A percentile compares a stretch with the other conserved stretches of the same genome.
Conservation (phyloP, 1,140 invertebrate species). For the Sitobion miscanthi region DNA sequence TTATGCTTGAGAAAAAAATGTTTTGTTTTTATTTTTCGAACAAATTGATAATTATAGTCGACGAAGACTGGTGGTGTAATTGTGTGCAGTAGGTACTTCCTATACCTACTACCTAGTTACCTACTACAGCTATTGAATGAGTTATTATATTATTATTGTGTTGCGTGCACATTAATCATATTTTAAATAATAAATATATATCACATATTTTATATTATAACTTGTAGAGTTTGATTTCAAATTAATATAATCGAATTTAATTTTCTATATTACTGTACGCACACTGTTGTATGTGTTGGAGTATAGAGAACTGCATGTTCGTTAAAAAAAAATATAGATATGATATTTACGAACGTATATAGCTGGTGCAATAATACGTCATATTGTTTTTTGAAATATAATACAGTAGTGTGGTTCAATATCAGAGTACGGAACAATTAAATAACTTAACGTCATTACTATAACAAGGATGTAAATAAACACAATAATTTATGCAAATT, state of each 20-base stretch:
- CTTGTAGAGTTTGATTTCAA: conserved; percentile 9
- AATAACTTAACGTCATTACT: conserved; percentile 13
- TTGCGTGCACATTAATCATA: neutral
- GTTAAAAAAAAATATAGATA: neutral
- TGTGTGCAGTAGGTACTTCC: neutral
- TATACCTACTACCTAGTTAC: neutral
- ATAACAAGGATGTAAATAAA: conserved; percentile 36
- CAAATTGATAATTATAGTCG: neutral
- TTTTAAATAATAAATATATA: neutral
- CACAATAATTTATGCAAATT: conserved; percentile 42
- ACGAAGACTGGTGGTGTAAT: neutral
- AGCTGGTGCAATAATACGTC: neutral
- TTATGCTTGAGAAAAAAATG: neutral
- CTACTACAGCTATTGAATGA: neutral
- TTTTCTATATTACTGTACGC: neutral
- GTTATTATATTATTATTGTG: neutral
- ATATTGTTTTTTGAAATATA: conserved; percentile 19
- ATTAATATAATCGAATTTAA: neutral
- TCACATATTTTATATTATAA: neutral
- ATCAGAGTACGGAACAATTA: neutral
- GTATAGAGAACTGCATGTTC: neutral
- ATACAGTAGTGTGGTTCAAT: neutral
- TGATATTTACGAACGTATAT: neutral
- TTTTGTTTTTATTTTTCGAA: neutral
- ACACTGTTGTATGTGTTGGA: neutral